phyloP scores from a whole-genome alignment of 2,888 invertebrate genomes.

The Linnaemya tessellans region DNA sequence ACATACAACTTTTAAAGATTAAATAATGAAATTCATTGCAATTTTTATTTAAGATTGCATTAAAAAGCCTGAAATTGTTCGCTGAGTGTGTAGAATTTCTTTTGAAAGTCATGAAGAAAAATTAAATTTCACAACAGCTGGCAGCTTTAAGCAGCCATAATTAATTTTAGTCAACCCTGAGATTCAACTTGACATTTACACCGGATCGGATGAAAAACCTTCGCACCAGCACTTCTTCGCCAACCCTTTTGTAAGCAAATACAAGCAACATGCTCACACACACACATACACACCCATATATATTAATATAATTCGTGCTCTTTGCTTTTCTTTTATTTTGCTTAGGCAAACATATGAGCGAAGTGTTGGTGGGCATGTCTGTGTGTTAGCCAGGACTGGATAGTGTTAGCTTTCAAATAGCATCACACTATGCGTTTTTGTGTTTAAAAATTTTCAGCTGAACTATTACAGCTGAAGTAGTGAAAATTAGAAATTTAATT shows the following conservation, averaged over 20 bases:
- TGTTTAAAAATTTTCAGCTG: too few species aligned
- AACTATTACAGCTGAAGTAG: too few species aligned
- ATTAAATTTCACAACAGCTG: not conserved
- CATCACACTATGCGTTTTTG: too few species aligned
- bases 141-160: not conserved
- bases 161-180: not conserved
- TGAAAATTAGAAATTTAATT: too few species aligned
- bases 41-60: not conserved
- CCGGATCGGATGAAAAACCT: not conserved
- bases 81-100: not conserved
- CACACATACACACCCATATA: too few species aligned
- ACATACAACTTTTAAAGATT: too few species aligned
- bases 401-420: too few species aligned
- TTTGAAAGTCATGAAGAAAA: not conserved
- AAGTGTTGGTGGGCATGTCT: too few species aligned
- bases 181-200: constrained; percentile 1
- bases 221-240: not conserved
- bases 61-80: not conserved
- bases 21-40: not conserved
- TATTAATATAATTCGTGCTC: too few species aligned
- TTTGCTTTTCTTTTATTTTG: not conserved
- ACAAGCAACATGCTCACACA: not conserved
- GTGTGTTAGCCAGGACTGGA: too few species aligned
- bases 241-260: not conserved
- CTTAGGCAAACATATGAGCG: too few species aligned